phyloP scores from a whole-genome alignment of 2,888 invertebrate species.

The Drosophila koepferae region DNA sequence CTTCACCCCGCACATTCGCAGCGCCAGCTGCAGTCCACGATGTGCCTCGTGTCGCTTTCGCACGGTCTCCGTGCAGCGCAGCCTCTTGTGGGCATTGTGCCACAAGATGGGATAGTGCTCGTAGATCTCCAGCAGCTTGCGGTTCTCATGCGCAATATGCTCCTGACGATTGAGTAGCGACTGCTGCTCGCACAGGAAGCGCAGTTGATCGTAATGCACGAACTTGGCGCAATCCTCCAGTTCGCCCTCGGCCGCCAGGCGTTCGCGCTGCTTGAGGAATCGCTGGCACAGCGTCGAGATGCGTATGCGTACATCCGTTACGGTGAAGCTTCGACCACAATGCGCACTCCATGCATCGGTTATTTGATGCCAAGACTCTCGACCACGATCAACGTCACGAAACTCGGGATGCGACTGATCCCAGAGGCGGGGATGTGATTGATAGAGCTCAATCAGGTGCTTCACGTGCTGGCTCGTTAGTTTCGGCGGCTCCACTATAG shows the following conservation, averaged over 20 bases:
- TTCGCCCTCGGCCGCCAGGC: conserved; percentile 67
- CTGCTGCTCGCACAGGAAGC: conserved; percentile 75
- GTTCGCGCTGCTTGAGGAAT: conserved; percentile 75
- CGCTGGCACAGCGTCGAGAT: conserved; percentile 78
- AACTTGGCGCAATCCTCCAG: conserved; percentile 69
- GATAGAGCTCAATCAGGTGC: conserved; percentile 72
- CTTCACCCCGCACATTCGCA: conserved; percentile 62
- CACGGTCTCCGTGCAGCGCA: conserved; percentile 59
- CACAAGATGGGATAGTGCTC: conserved; percentile 77
- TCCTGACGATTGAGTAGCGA: conserved; percentile 68
- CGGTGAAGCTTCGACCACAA: conserved; percentile 64
- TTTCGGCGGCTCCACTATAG: conserved; percentile 49
- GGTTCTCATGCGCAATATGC: conserved; percentile 70
- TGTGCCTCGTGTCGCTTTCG: conserved; percentile 63
- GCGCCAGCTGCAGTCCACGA: conserved; percentile 61
- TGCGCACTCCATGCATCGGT: conserved; percentile 67
- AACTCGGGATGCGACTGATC: conserved; percentile 75
- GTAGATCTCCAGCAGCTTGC: conserved; percentile 73
- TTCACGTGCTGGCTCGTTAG: conserved; percentile 66
- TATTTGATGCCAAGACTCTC: conserved; percentile 73
- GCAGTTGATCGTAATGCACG: conserved; percentile 69
- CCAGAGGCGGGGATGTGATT: conserved; percentile 72
- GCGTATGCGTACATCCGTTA: conserved; percentile 74
- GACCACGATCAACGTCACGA: conserved; percentile 68
- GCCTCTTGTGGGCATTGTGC: conserved; percentile 68